Evolutionary conservation across 2,888 invertebrate genomes (phyloP).

Genomic region (Drosophila hamatofila): DNA sequence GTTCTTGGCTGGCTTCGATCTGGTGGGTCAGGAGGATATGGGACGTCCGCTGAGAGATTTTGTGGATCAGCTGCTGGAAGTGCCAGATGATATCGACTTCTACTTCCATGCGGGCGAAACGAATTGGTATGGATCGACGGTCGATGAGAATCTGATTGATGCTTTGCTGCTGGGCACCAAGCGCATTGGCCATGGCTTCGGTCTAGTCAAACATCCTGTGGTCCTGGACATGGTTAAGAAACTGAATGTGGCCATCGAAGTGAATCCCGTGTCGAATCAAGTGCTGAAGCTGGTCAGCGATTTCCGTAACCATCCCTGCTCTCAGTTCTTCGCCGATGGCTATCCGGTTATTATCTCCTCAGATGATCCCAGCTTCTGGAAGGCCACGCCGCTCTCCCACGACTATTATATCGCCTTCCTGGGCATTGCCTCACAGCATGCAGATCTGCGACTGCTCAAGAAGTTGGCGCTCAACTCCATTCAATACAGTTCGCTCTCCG

Average conservation of each 20-base stretch:
- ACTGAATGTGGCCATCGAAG: constrained; percentile 89
- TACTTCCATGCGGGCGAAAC: constrained; percentile 95
- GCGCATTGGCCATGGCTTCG: constrained; percentile 92
- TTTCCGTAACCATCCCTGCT: constrained; percentile 91
- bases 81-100: constrained; percentile 87
- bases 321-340: constrained; percentile 88
- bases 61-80: constrained; percentile 86
- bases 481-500: constrained; percentile 88
- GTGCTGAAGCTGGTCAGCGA: constrained; percentile 90
- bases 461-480: constrained; percentile 91
- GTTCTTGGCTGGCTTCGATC: constrained; percentile 91
- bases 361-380: constrained; percentile 93
- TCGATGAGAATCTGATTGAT: constrained; percentile 91
- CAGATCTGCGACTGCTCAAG: constrained; percentile 90
- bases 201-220: constrained; percentile 90
- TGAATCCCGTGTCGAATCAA: constrained; percentile 93
- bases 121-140: constrained; percentile 89
- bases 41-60: constrained; percentile 89
- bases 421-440: constrained; percentile 89
- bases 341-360: constrained; percentile 91
- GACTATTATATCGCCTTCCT: constrained; percentile 93
- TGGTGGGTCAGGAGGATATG: constrained; percentile 92
- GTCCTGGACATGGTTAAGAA: constrained; percentile 87
- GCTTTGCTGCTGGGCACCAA: constrained; percentile 91
- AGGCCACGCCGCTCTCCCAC: constrained; percentile 89